These are phyloP conservation scores for Halictus quadricinctus DNA, from an alignment of 2,888 invertebrate species.

Conservation along the genomic window DNA sequence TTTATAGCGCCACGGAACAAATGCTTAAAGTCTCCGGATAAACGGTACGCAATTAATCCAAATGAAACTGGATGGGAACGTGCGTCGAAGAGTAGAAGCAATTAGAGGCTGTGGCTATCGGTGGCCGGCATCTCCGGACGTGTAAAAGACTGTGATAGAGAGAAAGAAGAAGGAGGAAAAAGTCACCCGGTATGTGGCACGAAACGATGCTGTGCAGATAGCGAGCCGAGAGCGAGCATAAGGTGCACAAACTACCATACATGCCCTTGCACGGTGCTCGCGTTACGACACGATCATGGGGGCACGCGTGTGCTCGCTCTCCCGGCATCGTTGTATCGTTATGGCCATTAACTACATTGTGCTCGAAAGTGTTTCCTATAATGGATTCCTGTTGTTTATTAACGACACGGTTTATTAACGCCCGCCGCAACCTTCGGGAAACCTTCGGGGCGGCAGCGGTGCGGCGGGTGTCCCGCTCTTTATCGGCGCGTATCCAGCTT, in stretches of 20 bases:
- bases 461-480: conserved; percentile 31
- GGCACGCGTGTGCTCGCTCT: conserved; percentile 20
- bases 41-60: conserved; percentile 40
- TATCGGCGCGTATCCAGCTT: conserved; percentile 48
- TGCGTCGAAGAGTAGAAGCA: conserved; percentile 39
- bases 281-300: conserved; percentile 59
- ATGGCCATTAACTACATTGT: conserved; percentile 69
- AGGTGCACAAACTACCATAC: conserved; percentile 70
- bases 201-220: conserved; percentile 68
- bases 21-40: conserved; percentile 28
- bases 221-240: conserved; percentile 66
- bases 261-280: conserved; percentile 70
- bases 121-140: conserved; percentile 37
- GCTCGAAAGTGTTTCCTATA: conserved; percentile 66
- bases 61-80: conserved; percentile 41
- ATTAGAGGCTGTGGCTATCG: conserved; percentile 54
- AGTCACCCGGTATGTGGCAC: conserved; percentile 68
- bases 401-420: conserved; percentile 42
- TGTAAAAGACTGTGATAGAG: background rate
- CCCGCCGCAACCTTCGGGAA: conserved; percentile 45
- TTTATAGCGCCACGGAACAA: conserved; percentile 28
- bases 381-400: conserved; percentile 71
- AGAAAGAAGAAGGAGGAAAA: conserved; percentile 18
- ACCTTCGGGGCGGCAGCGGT: background rate
- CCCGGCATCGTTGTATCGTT: conserved; percentile 55